Percentiles rank a stretch among this genome's conserved stretches.
Evolutionary conservation across 2,113 vertebrate genomes (phyloP).

Genomic region (Otolemur garnettii): DNA sequence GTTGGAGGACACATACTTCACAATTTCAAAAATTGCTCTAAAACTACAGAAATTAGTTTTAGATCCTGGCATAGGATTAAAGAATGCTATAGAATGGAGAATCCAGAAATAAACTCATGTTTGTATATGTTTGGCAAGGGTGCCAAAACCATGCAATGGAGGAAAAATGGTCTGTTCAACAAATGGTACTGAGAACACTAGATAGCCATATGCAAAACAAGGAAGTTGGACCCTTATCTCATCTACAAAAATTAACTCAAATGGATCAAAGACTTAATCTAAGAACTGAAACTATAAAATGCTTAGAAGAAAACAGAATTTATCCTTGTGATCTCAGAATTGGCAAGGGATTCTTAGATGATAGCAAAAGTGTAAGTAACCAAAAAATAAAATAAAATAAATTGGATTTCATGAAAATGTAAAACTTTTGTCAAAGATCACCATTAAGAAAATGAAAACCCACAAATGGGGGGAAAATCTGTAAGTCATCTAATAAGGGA

Average conservation of each 20-base stretch:
- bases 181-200: background rate
- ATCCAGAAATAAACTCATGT: background rate
- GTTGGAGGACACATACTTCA: background rate
- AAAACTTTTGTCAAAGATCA: background rate
- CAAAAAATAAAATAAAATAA: background rate
- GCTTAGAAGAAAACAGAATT: background rate
- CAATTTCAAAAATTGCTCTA: background rate
- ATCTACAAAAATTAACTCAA: background rate
- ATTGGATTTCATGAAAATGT: background rate
- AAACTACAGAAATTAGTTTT: background rate
- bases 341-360: background rate
- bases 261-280: background rate
- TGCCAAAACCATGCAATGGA: background rate
- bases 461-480: background rate
- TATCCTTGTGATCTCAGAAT: background rate
- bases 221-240: background rate
- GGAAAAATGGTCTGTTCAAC: background rate
- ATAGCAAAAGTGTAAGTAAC: background rate
- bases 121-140: background rate
- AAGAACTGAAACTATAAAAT: background rate
- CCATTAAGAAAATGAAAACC: background rate
- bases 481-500: background rate
- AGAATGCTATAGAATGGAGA: background rate
- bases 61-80: background rate
- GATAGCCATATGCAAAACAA: background rate